phyloP scores from a whole-genome alignment of 2,113 vertebrate genomes.

The Lampris incognitus region DNA sequence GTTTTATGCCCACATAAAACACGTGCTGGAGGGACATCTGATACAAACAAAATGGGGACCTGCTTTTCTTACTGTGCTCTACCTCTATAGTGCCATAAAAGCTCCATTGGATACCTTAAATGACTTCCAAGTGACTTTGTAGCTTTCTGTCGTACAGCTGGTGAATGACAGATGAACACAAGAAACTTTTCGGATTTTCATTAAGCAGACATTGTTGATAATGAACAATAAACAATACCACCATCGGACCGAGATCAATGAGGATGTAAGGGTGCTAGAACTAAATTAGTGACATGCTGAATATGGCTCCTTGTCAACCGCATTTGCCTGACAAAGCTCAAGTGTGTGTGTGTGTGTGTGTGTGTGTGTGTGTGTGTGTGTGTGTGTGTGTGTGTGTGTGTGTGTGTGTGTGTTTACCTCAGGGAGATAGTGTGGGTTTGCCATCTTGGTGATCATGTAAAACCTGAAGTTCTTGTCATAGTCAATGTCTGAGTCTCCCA shows the following conservation, averaged over 20 bases:
- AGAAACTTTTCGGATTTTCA: too few relatives aligned
- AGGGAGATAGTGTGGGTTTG: conserved; percentile 91
- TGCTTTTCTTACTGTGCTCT: too few relatives aligned
- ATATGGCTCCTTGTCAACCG: too few relatives aligned
- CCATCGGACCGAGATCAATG: not conserved
- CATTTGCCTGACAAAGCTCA: not conserved
- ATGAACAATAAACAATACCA: too few relatives aligned
- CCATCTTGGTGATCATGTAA: conserved; percentile 92
- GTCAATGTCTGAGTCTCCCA: conserved; percentile 90
- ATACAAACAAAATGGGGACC: too few relatives aligned
- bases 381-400: not conserved
- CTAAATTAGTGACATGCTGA: too few relatives aligned
- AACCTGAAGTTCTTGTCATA: conserved; percentile 89
- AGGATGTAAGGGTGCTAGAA: not conserved
- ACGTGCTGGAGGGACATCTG: too few relatives aligned
- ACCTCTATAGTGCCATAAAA: too few relatives aligned
- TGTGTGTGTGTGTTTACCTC: conserved; percentile 78
- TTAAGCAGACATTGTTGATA: too few relatives aligned
- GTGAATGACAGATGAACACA: not conserved
- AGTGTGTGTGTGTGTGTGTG: not conserved
- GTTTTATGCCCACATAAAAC: too few relatives aligned
- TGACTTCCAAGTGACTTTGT: not conserved
- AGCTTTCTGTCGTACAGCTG: not conserved
- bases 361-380: conserved; percentile 1
- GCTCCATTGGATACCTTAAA: not conserved